Percentiles rank a stretch among this genome's conserved stretches.
phyloP scores from a whole-genome alignment of 2,888 invertebrate genomes.

The Scaptomyza flava region DNA sequence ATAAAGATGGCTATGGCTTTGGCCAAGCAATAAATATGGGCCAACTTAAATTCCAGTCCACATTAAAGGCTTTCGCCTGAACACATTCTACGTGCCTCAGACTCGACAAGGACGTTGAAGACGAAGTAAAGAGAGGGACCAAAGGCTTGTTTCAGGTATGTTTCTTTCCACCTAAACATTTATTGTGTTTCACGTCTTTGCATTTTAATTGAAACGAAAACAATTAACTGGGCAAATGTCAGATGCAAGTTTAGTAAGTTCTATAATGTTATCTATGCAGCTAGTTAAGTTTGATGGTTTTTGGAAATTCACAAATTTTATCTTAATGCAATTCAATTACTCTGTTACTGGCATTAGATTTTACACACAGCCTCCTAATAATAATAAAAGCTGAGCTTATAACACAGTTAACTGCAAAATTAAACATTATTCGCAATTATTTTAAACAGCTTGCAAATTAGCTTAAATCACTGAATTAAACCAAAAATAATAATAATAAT shows the following conservation, averaged over 20 bases:
- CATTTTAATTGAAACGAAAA: no score
- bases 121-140: not conserved
- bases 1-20: constrained; percentile 37
- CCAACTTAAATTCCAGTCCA: constrained; percentile 68
- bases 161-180: not conserved
- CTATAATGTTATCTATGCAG: not conserved
- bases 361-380: no score
- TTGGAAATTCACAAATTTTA: constrained; percentile 2
- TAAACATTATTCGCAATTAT: constrained; percentile 59
- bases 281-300: constrained; percentile 9
- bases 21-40: constrained; percentile 62
- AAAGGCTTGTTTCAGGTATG: not conserved
- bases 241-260: not conserved
- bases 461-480: constrained; percentile 6
- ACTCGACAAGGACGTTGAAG: constrained; percentile 11
- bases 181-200: no score
- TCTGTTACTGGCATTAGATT: not conserved
- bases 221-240: not conserved
- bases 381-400: constrained; percentile 29
- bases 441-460: constrained; percentile 28
- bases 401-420: constrained; percentile 37
- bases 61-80: constrained; percentile 57
- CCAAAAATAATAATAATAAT: constrained; percentile 23
- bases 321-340: constrained; percentile 21
- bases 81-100: constrained; percentile 26